These are phyloP conservation scores for Heliconius himera DNA, from an alignment of 1,140 invertebrate genomes.

Conservation along the genomic window DNA sequence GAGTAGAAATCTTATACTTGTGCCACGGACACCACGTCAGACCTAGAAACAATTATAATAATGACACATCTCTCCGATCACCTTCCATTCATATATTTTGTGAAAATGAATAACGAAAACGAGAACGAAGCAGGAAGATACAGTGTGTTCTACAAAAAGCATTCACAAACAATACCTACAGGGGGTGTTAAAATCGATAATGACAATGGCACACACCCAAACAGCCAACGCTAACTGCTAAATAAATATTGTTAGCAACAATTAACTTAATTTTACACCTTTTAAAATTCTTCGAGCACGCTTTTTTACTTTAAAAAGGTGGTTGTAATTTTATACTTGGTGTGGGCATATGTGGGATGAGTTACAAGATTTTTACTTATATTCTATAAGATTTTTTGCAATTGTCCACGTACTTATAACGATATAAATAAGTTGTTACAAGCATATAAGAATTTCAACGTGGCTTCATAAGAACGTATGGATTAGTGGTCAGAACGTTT, in stretches of 20 bases:
- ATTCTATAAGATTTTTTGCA: no score
- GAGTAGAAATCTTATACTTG: not conserved
- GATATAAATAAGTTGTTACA: no score
- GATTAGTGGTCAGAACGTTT: no score
- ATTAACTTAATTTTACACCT: conserved; percentile 54
- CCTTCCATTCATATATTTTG: no score
- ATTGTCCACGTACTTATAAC: no score
- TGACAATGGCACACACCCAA: not conserved
- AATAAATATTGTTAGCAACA: conserved; percentile 34
- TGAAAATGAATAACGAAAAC: no score
- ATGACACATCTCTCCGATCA: no score
- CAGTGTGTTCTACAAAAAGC: not conserved
- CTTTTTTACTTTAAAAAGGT: conserved; percentile 46
- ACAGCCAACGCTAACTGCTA: conserved; percentile 1
- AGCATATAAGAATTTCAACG: no score
- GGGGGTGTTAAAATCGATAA: conserved; percentile 7
- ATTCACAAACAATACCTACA: not conserved
- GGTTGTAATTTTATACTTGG: conserved; percentile 42
- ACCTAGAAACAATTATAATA: no score
- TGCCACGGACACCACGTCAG: no score
- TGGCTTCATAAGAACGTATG: no score
- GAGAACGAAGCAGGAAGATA: not conserved
- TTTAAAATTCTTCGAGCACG: conserved; percentile 48
- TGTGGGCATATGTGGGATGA: conserved; percentile 27
- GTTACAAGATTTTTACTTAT: not conserved